Evolutionary conservation across 2,888 invertebrate genomes (phyloP).

Genomic region (Cheilosia vernalis): DNA sequence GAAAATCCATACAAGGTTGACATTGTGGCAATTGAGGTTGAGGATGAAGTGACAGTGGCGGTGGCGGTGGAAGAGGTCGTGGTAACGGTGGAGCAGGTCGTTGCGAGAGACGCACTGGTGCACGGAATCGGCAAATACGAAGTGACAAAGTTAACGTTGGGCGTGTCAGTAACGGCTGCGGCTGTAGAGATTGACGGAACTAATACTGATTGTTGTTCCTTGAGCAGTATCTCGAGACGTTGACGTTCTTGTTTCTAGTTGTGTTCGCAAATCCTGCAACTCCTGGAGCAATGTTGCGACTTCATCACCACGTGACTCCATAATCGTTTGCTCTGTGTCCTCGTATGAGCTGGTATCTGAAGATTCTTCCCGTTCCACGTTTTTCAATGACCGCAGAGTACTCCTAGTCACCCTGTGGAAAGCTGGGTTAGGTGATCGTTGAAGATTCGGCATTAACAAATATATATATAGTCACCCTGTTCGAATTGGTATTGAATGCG

Average conservation of each 20-base stretch:
- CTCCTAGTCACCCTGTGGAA: neutral
- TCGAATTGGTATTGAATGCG: too few relatives aligned
- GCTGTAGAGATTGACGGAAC: neutral
- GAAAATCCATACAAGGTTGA: neutral
- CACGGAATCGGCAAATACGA: neutral
- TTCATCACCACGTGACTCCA: neutral
- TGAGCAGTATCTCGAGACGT: slow-evolving; percentile 1
- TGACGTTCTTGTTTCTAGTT: neutral
- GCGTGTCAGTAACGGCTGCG: neutral
- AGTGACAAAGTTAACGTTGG: neutral
- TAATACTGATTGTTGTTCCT: neutral
- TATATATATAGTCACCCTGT: neutral
- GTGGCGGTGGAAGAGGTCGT: neutral
- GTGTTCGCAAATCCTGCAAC: neutral
- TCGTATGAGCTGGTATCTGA: neutral
- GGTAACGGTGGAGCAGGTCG: neutral
- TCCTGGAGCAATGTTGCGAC: neutral
- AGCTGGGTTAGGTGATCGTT: neutral
- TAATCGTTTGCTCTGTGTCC: neutral
- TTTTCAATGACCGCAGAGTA: neutral
- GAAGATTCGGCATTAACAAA: neutral
- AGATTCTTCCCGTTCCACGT: neutral
- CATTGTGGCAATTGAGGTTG: neutral
- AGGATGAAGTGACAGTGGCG: neutral
- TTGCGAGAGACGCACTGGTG: neutral